Conservation (phyloP, 2,888 invertebrate genomes). For the Parthenolecanium corni region DNA sequence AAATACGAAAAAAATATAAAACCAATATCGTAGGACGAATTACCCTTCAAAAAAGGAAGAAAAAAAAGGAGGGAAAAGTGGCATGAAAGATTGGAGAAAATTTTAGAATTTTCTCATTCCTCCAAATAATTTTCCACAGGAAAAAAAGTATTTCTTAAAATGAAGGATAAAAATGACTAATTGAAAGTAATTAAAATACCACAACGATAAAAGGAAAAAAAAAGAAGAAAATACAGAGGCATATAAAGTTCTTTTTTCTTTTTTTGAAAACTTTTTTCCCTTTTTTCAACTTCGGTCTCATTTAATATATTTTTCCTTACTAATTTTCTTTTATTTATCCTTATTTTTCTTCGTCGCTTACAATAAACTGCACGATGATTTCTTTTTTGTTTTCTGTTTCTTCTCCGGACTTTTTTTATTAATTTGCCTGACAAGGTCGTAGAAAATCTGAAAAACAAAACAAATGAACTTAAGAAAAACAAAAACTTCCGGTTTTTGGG, state of each 20-base stretch:
- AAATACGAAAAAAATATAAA: constrained; percentile 1
- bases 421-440: constrained; percentile 99
- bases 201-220: constrained; percentile 12
- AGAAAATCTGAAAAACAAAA: constrained; percentile 66
- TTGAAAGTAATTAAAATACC: constrained; percentile 10
- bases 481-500: constrained; percentile 31
- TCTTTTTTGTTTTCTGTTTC: constrained; percentile 72
- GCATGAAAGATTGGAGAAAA: not conserved
- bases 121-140: no score
- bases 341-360: constrained; percentile 43
- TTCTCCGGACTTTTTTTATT: constrained; percentile 98
- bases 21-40: no score
- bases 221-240: not conserved
- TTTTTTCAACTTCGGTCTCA: constrained; percentile 8
- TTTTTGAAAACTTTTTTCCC: not conserved
- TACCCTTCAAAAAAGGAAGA: no score
- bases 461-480: no score
- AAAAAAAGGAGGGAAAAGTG: not conserved
- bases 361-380: constrained; percentile 65
- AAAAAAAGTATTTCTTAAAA: not conserved
- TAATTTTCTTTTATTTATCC: no score
- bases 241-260: not conserved
- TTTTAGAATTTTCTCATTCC: not conserved
- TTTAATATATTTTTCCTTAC: no score
- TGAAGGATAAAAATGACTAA: not conserved